phyloP scores from a whole-genome alignment of 2,797 vertebrate species.

The Hafferia zeledoni region DNA sequence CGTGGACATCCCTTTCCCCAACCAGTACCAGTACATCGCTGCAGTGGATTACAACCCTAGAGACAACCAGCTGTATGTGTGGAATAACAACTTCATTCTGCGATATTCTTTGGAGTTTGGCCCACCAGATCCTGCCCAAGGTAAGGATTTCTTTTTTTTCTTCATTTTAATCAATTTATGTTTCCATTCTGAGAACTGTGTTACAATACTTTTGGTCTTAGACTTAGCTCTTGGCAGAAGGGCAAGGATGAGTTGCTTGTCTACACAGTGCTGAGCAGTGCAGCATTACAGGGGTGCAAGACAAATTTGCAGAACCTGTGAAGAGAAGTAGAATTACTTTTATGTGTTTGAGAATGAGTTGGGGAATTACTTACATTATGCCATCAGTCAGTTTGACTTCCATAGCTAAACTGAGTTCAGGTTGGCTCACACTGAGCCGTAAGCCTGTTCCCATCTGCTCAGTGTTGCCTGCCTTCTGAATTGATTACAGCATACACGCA shows the following conservation, averaged over 20 bases:
- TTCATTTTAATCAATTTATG: not conserved
- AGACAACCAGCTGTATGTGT: conserved; percentile 98
- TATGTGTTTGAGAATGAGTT: not conserved
- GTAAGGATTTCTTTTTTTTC: conserved; percentile 76
- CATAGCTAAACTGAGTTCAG: not conserved
- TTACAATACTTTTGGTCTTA: not conserved
- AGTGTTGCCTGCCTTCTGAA: conserved; percentile 41
- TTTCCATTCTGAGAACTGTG: not conserved
- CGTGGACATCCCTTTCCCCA: conserved; percentile 95
- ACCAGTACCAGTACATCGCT: conserved; percentile 98
- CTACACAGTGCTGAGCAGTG: not conserved
- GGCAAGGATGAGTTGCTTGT: not conserved
- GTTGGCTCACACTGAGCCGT: not conserved
- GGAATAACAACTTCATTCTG: conserved; percentile 99
- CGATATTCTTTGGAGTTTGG: conserved; percentile 95
- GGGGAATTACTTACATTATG: not conserved
- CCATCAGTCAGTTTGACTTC: not conserved
- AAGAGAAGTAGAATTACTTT: not conserved
- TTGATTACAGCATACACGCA: conserved; percentile 49
- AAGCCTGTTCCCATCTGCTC: not conserved
- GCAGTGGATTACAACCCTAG: conserved; percentile 99
- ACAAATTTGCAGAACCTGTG: not conserved
- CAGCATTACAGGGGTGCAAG: not conserved
- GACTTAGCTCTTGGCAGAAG: not conserved
- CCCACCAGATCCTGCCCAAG: conserved; percentile 95